Conservation (phyloP, 2,888 invertebrate species). For the Nymphalis polychloros region DNA sequence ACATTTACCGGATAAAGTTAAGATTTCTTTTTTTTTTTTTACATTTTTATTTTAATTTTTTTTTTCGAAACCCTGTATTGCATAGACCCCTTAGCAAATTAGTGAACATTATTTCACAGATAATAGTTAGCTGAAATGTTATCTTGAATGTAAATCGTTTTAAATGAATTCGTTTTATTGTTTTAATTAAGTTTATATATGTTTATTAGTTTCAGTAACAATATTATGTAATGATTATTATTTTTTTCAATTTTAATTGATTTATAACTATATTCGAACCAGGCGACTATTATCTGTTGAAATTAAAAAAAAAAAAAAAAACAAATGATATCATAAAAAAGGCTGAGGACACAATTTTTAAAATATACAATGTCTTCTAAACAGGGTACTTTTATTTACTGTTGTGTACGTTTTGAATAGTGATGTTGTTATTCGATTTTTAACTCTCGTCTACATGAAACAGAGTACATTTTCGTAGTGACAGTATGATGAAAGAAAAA, state of each 20-base stretch:
- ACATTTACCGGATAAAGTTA: conserved; percentile 42
- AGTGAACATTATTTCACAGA: conserved; percentile 61
- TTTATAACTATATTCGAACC: conserved; percentile 4
- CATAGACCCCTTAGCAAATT: conserved; percentile 77
- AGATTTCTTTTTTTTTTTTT: conserved; percentile 42
- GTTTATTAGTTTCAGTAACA: not conserved
- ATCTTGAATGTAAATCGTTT: not conserved
- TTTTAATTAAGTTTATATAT: not conserved
- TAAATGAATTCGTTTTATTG: no score
- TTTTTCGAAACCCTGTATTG: conserved; percentile 69
- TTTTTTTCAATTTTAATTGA: not conserved
- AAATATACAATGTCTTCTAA: conserved; percentile 80
- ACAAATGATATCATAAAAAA: conserved; percentile 77
- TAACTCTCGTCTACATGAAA: conserved; percentile 40
- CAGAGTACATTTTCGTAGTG: conserved; percentile 52
- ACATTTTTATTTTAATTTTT: conserved; percentile 39
- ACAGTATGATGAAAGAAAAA: conserved; percentile 37
- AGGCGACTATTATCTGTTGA: conserved; percentile 55
- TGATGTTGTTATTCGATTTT: conserved; percentile 70
- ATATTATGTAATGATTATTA: conserved; percentile 3
- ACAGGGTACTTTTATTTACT: conserved; percentile 80
- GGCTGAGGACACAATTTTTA: conserved; percentile 80
- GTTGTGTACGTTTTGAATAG: conserved; percentile 70
- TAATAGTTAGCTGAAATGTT: conserved; percentile 39
- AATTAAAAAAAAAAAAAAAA: conserved; percentile 54